These are phyloP conservation scores for Drosophila macrothrix DNA, from an alignment of 2,888 invertebrate genomes.

Conservation along the genomic window DNA sequence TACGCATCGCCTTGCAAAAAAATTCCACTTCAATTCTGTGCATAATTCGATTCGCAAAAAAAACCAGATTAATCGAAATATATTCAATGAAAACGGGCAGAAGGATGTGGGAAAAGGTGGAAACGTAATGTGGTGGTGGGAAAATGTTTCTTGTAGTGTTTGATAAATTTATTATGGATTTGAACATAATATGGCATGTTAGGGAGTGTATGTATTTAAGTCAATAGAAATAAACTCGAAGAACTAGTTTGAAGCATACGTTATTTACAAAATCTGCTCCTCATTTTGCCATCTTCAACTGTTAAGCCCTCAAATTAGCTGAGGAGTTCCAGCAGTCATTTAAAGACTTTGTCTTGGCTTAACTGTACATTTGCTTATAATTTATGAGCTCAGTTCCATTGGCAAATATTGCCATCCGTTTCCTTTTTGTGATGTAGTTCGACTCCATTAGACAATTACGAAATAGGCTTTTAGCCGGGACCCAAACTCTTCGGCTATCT, in stretches of 20 bases:
- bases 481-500: slow-evolving; percentile 28
- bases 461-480: slow-evolving; percentile 62
- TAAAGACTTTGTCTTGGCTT: slow-evolving; percentile 56
- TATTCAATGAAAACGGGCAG: slow-evolving; percentile 36
- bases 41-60: slow-evolving; percentile 67
- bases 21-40: slow-evolving; percentile 66
- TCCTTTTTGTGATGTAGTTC: slow-evolving; percentile 38
- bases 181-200: neutral
- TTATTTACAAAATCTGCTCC: neutral
- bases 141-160: neutral
- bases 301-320: slow-evolving; percentile 29
- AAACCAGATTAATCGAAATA: slow-evolving; percentile 63
- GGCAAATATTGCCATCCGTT: slow-evolving; percentile 36
- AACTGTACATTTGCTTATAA: slow-evolving; percentile 49
- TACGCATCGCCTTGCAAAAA: slow-evolving; percentile 26
- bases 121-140: neutral
- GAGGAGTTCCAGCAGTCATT: slow-evolving; percentile 39
- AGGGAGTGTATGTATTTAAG: neutral
- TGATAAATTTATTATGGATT: neutral
- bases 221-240: neutral
- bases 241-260: neutral
- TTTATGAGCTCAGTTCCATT: slow-evolving; percentile 49
- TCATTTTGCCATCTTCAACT: too few species aligned
- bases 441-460: slow-evolving; percentile 70
- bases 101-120: neutral